Conservation (phyloP, 1,140 invertebrate genomes). For the Papilio helenus region DNA sequence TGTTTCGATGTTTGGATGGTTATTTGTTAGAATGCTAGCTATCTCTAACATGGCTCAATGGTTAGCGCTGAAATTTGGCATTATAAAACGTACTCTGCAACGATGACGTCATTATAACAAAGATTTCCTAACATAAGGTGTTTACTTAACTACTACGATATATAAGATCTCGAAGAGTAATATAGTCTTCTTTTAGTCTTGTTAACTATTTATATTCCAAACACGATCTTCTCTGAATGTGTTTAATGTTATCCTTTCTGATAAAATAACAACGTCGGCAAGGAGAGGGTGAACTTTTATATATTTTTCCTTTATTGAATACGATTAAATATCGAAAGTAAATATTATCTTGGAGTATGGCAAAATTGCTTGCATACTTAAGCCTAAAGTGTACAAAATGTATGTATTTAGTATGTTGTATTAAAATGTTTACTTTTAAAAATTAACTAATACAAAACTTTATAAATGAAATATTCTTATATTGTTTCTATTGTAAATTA, state of each 20-base stretch:
- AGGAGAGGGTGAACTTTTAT: background rate
- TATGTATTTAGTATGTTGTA: too few species aligned
- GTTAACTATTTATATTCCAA: slow-evolving; percentile 10
- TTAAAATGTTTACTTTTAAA: too few species aligned
- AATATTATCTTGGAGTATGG: background rate
- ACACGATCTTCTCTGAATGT: background rate
- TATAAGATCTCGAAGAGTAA: background rate
- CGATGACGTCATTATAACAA: background rate
- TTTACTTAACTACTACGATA: background rate
- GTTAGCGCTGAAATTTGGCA: too few species aligned
- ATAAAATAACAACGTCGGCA: background rate
- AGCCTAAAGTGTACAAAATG: background rate
- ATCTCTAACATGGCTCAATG: too few species aligned
- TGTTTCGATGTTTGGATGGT: too few species aligned
- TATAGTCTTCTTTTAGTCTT: background rate
- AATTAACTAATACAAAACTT: too few species aligned
- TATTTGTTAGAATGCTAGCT: too few species aligned
- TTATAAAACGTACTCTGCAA: background rate
- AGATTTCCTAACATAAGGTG: background rate
- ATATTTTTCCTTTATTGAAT: background rate
- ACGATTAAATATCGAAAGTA: background rate
- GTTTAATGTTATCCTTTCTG: background rate
- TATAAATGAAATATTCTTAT: too few species aligned
- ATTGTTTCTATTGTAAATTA: too few species aligned
- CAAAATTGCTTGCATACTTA: background rate